A percentile compares a stretch with the other conserved stretches of the same genome.
Evolutionary conservation across 2,888 invertebrate species (phyloP).

Genomic region (Agrotis ipsilon): DNA sequence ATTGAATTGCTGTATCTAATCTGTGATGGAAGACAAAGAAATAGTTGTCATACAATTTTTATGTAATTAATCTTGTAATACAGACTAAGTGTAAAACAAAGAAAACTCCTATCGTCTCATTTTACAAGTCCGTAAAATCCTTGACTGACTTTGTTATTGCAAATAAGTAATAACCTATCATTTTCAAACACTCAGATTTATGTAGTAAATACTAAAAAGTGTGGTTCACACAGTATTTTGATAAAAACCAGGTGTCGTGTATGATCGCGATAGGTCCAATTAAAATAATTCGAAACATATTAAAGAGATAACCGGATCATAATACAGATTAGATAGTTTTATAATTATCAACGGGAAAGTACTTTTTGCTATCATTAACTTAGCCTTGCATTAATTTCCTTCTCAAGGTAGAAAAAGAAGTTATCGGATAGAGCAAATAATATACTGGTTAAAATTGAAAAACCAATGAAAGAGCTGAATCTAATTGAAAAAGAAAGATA

Average conservation of each 20-base stretch:
- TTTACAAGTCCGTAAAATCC: neutral
- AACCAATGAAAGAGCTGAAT: too few species aligned
- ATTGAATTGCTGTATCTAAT: too few species aligned
- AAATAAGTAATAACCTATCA: neutral
- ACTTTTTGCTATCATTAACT: neutral
- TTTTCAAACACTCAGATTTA: constrained; percentile 1
- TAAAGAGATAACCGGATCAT: constrained; percentile 14
- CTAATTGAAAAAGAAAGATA: neutral
- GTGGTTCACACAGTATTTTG: neutral
- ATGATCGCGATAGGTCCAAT: constrained; percentile 39
- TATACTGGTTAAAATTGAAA: too few species aligned
- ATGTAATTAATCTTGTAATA: too few species aligned
- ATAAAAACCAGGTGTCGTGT: constrained; percentile 31
- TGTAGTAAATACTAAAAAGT: neutral
- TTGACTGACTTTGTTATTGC: neutral
- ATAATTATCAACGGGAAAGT: constrained; percentile 39
- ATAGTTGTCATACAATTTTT: too few species aligned
- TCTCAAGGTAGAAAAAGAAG: neutral
- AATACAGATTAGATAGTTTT: constrained; percentile 40
- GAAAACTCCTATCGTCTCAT: too few species aligned
- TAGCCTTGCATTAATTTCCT: constrained; percentile 11
- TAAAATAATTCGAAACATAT: constrained; percentile 11
- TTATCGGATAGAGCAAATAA: too few species aligned
- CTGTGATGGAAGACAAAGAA: too few species aligned
- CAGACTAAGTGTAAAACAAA: too few species aligned